These are phyloP conservation scores for Momotus momota DNA, from an alignment of 2,797 vertebrate genomes.

Conservation along the genomic window DNA sequence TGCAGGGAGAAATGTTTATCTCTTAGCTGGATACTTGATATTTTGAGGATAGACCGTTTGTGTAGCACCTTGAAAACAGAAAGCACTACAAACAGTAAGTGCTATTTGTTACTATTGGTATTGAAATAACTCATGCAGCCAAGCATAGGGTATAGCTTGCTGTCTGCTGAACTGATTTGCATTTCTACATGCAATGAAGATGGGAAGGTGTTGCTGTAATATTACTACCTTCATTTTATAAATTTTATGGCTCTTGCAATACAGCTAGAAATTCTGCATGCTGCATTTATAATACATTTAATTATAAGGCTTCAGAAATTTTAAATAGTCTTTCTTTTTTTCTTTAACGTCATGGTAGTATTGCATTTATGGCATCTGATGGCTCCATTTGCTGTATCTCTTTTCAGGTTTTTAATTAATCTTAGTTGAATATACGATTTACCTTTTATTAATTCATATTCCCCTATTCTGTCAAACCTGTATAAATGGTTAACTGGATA, in stretches of 20 bases:
- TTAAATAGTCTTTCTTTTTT: not conserved
- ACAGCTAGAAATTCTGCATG: not conserved
- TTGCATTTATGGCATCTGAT: not conserved
- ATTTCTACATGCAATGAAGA: constrained; percentile 2
- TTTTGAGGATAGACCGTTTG: not conserved
- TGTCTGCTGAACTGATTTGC: constrained; percentile 34
- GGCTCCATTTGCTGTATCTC: not conserved
- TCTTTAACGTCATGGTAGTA: not conserved
- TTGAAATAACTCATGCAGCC: constrained; percentile 28
- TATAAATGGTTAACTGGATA: constrained; percentile 59
- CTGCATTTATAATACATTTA: not conserved
- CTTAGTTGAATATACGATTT: constrained; percentile 1
- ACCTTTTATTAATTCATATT: constrained; percentile 32
- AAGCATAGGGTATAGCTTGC: not conserved
- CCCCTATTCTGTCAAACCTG: constrained; percentile 4
- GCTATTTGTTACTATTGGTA: constrained; percentile 30
- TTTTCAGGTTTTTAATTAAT: constrained; percentile 27
- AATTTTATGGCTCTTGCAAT: not conserved
- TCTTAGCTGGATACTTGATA: not conserved
- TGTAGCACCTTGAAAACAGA: constrained; percentile 7
- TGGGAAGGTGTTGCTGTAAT: not conserved
- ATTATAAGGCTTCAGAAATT: not conserved
- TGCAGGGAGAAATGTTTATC: not conserved
- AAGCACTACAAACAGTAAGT: not conserved
- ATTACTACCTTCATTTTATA: not conserved